Base-by-base conservation (phyloP, 2,888 invertebrate species). In the Pristionchus mayeri region DNA sequence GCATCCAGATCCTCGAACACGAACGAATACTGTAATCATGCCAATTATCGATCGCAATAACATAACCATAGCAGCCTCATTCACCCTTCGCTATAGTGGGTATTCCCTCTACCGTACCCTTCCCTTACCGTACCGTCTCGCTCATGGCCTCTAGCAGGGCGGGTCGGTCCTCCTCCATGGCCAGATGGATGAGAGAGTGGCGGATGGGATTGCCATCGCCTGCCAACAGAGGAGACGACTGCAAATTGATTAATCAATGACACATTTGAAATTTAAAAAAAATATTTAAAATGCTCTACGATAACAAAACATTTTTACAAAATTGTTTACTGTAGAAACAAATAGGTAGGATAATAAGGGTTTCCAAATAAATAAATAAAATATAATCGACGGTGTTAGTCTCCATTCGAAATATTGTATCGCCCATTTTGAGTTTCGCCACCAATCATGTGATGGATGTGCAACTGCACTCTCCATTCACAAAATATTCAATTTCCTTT, bases 131-230 rank as follows among this genome's bases (percentile, higher is more conserved):
- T 27, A 82, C 90, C 86, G 90, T 87, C 82, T 90, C 90, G 18
- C 85, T 85, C 90, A 90, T 90, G 11, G 90, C 90, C 80, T 90
- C 88, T 21, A 90, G 76, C 50, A 90, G 80, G 24, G 85, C 86
- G 37, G 90, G 90, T 50, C 91, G 86, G 80, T 90, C 90, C 78
- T 90, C 90, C 80, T 90, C 88, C 85, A 86, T 85, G 11, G 88
- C 90, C 21, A 90, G 86, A 44, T 85, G 87, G 67, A 90, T 84
- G 24, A 90, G 85, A 24, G 90, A 89, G 63, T 90, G 90, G n/a
- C 90, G 85, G n/a, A 91, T 86, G 3, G 88, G 88, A 71, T 89
- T 90, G 13, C 88, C 88, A 79, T 90, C 90, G 27, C 88, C 87
- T n/a, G 89, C 89, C 54, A 87, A 54, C 71, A 87, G 81, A n/a